Evolutionary conservation across 92 coral and sea anemone genomes (phyloP), one percentile per base, ranked within the genome.

Genomic region (Umimayanthus chanpuru): DNA sequence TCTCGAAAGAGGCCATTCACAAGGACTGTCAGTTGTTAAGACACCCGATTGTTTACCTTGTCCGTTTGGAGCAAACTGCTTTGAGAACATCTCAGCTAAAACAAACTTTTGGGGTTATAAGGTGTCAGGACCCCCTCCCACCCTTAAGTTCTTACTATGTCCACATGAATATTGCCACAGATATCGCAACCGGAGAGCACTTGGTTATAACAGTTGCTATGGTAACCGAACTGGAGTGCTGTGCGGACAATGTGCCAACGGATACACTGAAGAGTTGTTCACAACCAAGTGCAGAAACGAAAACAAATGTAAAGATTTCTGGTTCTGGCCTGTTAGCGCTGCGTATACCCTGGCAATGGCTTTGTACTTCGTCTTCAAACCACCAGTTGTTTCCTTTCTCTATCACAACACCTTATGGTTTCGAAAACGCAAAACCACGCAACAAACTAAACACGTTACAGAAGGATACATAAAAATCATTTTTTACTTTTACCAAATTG

Each of bases 1-100:
- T 53, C 81, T 92, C 26, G 88, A 89, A 56, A 68, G 90, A 11
- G 94, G 94, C 9, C 75, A 58, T 23, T 30, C 87, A 6, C 49
- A 85, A 74, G 94, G 94, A 16, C 44, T 89, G 58, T 58, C 41
- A n/a, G 74, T 85, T 12, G 32, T 21, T 0, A 21, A 88, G 15
- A 81, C 65, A 68, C 79, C 89, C 64, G 16, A 68, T 26, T 91
- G 93, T 28, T 50, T 72, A 8, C 87, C 89, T 5, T 81, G 85
- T 47, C 85, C 85, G 11, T 50, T 18, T 56, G 85, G 85, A 29
- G 85, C 73, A 9, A 81, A 81, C 85, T 81, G 85, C 28, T 20
- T 32, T 1, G 43, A 58, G n/a, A 61, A 61, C 68, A 23, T 61
- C 4, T 20, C 25, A 6, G 68, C 68, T 61, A 61, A 61, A 61